Conservation (phyloP, 2,113 vertebrate species). For the Pardalotus punctatus region DNA sequence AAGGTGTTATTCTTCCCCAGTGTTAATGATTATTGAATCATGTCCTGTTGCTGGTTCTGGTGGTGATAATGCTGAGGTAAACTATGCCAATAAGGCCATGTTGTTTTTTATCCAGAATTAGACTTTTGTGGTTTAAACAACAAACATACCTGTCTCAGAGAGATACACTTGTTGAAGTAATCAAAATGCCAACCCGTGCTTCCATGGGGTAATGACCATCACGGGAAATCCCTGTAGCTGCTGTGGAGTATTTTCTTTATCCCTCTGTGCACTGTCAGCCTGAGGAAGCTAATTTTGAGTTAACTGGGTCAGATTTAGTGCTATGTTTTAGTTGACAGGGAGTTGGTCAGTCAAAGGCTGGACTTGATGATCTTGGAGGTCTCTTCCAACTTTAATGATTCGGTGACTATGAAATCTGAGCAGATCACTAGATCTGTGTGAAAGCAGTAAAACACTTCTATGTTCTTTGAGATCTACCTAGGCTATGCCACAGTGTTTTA, state of each 20-base stretch:
- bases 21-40: not conserved
- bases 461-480: not conserved
- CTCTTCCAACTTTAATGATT: not conserved
- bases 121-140: not conserved
- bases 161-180: not conserved
- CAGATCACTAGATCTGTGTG: not conserved
- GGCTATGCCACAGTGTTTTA: not conserved
- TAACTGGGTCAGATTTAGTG: not conserved
- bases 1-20: not conserved
- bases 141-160: not conserved
- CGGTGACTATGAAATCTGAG: not conserved
- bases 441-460: not conserved
- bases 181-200: not conserved
- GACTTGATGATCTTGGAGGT: not conserved
- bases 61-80: not conserved
- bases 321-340: not conserved
- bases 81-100: not conserved
- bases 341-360: rapidly evolving
- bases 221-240: not conserved
- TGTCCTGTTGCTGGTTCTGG: not conserved
- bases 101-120: not conserved
- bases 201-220: not conserved
- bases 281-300: not conserved
- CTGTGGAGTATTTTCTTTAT: not conserved
- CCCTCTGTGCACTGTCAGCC: not conserved